These are phyloP conservation scores for Semotilus atromaculatus DNA, from an alignment of 2,797 vertebrate species.

Conservation along the genomic window DNA sequence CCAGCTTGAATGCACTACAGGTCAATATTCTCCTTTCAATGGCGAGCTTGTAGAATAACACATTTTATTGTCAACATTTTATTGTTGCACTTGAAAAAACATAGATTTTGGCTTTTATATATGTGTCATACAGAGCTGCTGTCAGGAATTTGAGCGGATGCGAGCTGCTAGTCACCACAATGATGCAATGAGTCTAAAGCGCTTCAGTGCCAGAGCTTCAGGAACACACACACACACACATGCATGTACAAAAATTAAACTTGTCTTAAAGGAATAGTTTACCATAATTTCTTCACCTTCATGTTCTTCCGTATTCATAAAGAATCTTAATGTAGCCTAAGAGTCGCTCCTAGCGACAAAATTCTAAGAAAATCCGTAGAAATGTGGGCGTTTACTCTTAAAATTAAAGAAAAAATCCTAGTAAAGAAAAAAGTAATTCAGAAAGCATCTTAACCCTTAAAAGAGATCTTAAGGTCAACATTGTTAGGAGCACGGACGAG, in stretches of 20 bases:
- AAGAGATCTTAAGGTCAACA: too few relatives aligned
- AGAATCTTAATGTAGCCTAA: too few relatives aligned
- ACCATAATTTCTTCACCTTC: too few relatives aligned
- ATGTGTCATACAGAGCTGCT: slow-evolving; percentile 26
- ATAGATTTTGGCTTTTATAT: slow-evolving; percentile 9
- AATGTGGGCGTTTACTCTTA: too few relatives aligned
- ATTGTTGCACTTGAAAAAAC: neutral
- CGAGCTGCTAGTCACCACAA: slow-evolving; percentile 27
- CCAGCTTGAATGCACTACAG: neutral
- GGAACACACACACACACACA: neutral
- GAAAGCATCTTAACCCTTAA: too few relatives aligned
- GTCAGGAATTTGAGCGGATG: slow-evolving; percentile 15
- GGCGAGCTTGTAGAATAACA: neutral
- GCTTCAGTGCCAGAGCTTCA: slow-evolving; percentile 11
- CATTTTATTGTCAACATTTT: slow-evolving; percentile 27
- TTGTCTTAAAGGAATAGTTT: neutral
- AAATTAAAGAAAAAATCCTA: too few relatives aligned
- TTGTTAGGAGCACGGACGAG: too few relatives aligned
- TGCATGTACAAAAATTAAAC: too few relatives aligned
- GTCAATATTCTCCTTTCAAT: neutral
- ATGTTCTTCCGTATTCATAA: neutral
- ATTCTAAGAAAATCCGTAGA: too few relatives aligned
- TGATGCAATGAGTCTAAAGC: slow-evolving; percentile 28
- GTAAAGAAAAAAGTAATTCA: too few relatives aligned
- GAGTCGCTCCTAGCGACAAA: too few relatives aligned